phyloP scores from a whole-genome alignment of 2,888 invertebrate genomes.

The Hetaerina titia region DNA sequence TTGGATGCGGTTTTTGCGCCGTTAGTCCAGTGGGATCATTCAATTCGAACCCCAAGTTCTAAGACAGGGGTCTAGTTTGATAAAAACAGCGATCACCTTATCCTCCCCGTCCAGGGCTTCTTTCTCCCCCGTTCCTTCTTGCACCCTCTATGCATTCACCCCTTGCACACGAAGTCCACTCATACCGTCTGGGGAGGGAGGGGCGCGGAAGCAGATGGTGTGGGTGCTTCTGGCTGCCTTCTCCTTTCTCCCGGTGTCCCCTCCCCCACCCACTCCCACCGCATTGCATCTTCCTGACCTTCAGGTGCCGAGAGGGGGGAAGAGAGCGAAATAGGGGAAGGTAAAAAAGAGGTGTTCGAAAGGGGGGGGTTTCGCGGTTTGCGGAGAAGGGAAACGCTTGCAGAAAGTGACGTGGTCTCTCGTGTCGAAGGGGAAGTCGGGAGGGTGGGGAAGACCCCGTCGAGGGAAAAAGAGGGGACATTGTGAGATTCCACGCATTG shows the following conservation, averaged over 20 bases:
- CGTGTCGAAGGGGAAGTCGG: constrained; percentile 18
- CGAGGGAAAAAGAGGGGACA: constrained; percentile 47
- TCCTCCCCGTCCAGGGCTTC: not conserved
- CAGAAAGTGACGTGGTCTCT: constrained; percentile 61
- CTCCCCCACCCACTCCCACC: not conserved
- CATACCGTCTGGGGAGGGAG: not conserved
- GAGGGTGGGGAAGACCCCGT: not conserved
- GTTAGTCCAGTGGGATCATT: not conserved
- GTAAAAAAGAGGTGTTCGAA: not conserved
- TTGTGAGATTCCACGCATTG: constrained; percentile 51
- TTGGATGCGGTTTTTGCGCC: not conserved
- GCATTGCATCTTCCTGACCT: constrained; percentile 47
- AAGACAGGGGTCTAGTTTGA: not conserved
- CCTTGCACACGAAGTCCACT: constrained; percentile 2
- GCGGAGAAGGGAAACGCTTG: not conserved
- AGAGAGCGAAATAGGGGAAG: not conserved
- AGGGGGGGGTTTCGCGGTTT: not conserved
- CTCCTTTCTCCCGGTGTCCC: not conserved
- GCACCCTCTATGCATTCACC: not conserved
- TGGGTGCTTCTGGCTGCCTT: not conserved
- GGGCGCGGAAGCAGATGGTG: not conserved
- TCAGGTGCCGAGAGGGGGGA: constrained; percentile 17
- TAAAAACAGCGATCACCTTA: not conserved
- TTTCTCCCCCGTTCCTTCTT: not conserved
- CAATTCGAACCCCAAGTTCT: not conserved